These are phyloP conservation scores for Aporrectodea caliginosa DNA, from an alignment of 1,140 invertebrate species.

Conservation along the genomic window DNA sequence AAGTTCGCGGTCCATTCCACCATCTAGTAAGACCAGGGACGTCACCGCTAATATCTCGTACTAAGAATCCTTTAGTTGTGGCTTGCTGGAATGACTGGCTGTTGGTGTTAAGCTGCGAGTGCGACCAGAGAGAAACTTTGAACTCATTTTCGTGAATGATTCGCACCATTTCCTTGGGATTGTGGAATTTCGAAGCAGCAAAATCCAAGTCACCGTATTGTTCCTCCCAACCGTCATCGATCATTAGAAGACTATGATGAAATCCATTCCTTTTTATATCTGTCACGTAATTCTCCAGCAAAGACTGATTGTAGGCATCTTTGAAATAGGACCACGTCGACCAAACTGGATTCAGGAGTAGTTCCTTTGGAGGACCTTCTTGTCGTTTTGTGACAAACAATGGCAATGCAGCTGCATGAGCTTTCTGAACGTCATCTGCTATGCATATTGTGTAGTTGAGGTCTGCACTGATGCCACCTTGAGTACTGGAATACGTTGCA, in stretches of 20 bases:
- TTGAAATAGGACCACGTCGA: slow-evolving; percentile 80
- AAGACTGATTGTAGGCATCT: slow-evolving; percentile 61
- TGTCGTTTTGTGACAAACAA: slow-evolving; percentile 3
- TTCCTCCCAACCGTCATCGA: slow-evolving; percentile 83
- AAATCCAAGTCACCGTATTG: slow-evolving; percentile 77
- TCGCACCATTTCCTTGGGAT: slow-evolving; percentile 62
- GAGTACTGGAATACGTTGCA: not conserved
- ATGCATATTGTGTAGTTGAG: slow-evolving; percentile 20
- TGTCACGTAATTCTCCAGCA: slow-evolving; percentile 50
- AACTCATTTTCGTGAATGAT: slow-evolving; percentile 66
- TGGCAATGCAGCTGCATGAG: not conserved
- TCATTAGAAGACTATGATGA: slow-evolving; percentile 71
- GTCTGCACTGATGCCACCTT: not conserved
- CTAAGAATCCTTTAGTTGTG: slow-evolving; percentile 24
- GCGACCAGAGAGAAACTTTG: slow-evolving; percentile 76
- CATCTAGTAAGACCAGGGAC: slow-evolving; percentile 28
- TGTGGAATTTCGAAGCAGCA: slow-evolving; percentile 67
- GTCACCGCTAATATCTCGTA: slow-evolving; percentile 23
- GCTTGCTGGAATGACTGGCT: slow-evolving; percentile 64
- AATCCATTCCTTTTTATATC: slow-evolving; percentile 66
- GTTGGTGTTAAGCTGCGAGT: slow-evolving; percentile 78
- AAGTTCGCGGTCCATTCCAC: not conserved
- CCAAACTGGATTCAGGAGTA: slow-evolving; percentile 66
- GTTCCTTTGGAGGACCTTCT: not conserved
- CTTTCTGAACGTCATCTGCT: slow-evolving; percentile 8